A percentile compares a stretch with the other conserved stretches of the same genome.
Evolutionary conservation across 2,113 vertebrate genomes (phyloP).

Genomic region (Abramis brama): DNA sequence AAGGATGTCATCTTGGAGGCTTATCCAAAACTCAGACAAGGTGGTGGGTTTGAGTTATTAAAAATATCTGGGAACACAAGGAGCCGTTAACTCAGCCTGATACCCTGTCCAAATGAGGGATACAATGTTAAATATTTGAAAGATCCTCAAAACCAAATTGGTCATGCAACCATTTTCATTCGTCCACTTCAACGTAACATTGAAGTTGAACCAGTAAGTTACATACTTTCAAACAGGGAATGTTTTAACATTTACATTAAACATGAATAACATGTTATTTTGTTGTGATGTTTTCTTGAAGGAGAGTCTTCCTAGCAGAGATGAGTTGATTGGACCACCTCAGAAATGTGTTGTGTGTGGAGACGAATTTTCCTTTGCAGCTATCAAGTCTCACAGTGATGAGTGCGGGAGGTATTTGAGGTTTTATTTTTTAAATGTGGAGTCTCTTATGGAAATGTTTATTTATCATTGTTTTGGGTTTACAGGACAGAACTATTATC

Average conservation of each 20-base stretch:
- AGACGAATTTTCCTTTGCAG: slow-evolving; percentile 5
- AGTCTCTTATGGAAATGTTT: not conserved
- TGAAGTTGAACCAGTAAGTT: too few species aligned
- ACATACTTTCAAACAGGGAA: too few species aligned
- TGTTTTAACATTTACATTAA: too few species aligned
- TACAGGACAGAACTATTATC: too few species aligned
- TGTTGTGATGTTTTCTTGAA: too few species aligned
- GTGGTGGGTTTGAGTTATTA: slow-evolving; percentile 24
- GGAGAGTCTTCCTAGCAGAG: too few species aligned
- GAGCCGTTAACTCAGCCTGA: not conserved
- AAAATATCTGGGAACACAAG: slow-evolving; percentile 23
- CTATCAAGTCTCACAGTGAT: not conserved
- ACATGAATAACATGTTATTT: too few species aligned
- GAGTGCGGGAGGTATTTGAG: too few species aligned
- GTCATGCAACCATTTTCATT: slow-evolving; percentile 7
- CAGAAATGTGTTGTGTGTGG: slow-evolving; percentile 17
- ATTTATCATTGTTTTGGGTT: not conserved
- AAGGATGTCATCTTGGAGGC: slow-evolving; percentile 1
- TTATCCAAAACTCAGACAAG: slow-evolving; percentile 18
- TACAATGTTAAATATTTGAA: slow-evolving; percentile 5
- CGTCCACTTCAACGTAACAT: too few species aligned
- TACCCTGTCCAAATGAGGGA: not conserved
- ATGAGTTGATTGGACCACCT: slow-evolving; percentile 3
- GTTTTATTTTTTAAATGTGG: not conserved
- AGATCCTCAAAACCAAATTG: slow-evolving; percentile 27